Evolutionary conservation across 2,797 vertebrate genomes (phyloP), one percentile per base, ranked within the genome.

Genomic region (Bryconaethiops microstoma): DNA sequence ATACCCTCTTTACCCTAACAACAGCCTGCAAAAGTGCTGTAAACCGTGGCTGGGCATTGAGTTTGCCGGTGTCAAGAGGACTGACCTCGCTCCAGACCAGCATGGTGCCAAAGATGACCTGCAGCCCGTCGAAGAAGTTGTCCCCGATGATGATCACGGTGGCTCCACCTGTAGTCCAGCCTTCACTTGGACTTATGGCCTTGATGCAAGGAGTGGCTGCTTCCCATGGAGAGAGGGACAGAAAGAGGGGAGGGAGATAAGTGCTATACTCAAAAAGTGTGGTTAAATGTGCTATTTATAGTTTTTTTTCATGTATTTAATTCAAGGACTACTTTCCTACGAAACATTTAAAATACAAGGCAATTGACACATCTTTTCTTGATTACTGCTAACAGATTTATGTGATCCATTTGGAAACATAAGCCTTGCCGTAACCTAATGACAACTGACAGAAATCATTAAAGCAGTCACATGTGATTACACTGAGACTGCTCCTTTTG

Each of bases 91-190:
- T 99, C 98, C 98, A 99, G 85, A 99, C 98, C 95, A 99, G 95
- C 97, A 99, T 98, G 94, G 98, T 99, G 90, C 98, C 98, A 87
- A 99, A 99, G 93, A 99, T 98, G 94, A 99, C 98, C 92, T 99
- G 98, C 90, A 99, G 96, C 83, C 98, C 97, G 77, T 98, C 97
- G 88, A 99, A 99, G 95, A 99, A 99, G 95, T 99, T 98, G 95
- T 99, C 98, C 84, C 98, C 98, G 88, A 99, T 99, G 94, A 99
- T 97, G 95, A 99, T 99, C 92, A 99, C 97, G 75, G 98, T 99
- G 80, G 98, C 97, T 76, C 98, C 98, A 88, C 98, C 98, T 48
- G 97, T 99, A 74, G 98, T 99, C 98, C 98, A 99, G 81, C 98
- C 98, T 93, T 99, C 97, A 87, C 98, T 98, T 89, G 98, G 98